phyloP scores from a whole-genome alignment of 2,888 invertebrate species.

The Seira ritae region DNA sequence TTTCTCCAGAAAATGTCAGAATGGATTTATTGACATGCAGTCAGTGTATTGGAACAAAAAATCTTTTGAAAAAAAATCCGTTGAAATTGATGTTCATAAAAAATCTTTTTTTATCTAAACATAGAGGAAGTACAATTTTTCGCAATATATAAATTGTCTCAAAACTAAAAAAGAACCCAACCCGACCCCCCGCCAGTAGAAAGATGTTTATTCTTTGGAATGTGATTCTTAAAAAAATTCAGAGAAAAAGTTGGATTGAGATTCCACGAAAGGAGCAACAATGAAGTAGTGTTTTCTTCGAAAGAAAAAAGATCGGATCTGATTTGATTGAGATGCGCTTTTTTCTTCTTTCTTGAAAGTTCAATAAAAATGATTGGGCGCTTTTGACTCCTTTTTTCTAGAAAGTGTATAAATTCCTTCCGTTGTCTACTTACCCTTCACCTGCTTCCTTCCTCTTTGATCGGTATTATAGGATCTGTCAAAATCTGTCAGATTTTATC shows the following conservation, averaged over 20 bases:
- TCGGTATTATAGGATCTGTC: background rate
- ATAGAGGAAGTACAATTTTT: background rate
- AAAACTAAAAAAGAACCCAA: no score
- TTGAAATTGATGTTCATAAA: background rate
- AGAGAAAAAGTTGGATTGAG: no score
- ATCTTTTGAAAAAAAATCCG: background rate
- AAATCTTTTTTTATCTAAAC: no score
- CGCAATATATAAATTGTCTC: background rate
- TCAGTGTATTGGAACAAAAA: background rate
- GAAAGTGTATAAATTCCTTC: background rate
- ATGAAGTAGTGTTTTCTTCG: background rate
- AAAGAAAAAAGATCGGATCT: background rate
- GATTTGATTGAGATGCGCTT: background rate
- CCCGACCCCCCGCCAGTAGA: no score
- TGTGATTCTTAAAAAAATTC: no score
- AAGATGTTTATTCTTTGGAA: no score
- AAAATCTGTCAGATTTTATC: slow-evolving; percentile 13
- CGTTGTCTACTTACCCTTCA: background rate
- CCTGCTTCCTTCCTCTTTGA: background rate
- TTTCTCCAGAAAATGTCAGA: background rate
- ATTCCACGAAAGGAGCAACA: no score
- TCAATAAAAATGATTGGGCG: background rate
- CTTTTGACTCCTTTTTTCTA: background rate
- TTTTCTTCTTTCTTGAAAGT: background rate
- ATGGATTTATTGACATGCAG: slow-evolving; percentile 3